Percentiles rank a stretch among this genome's conserved stretches.
phyloP scores from a whole-genome alignment of 1,140 invertebrate species.

The Ips typographus region DNA sequence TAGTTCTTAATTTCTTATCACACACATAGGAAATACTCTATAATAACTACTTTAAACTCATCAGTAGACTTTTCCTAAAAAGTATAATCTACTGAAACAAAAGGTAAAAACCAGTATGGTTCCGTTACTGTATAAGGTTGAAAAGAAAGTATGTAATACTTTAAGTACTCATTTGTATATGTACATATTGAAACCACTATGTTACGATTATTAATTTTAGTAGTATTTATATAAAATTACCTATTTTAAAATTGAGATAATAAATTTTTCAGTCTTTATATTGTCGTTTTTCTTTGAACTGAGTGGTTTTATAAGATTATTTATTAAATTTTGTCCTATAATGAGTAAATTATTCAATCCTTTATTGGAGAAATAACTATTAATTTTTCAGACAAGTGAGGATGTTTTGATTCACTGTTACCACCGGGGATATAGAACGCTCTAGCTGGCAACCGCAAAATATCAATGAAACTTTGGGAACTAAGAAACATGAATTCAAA shows the following conservation, averaged over 20 bases:
- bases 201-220: not conserved
- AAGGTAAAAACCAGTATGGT: constrained; percentile 8
- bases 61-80: not conserved
- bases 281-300: too few relatives aligned
- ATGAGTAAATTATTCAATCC: too few relatives aligned
- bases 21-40: not conserved
- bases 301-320: too few relatives aligned
- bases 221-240: not conserved
- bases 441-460: too few relatives aligned
- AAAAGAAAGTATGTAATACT: not conserved
- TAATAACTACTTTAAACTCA: not conserved
- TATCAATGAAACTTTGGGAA: too few relatives aligned
- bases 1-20: constrained; percentile 17
- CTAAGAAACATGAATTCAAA: too few relatives aligned
- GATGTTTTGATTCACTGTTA: too few relatives aligned
- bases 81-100: not conserved
- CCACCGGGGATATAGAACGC: too few relatives aligned
- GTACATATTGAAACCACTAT: not conserved
- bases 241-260: not conserved
- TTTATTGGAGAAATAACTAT: too few relatives aligned
- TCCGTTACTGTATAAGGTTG: not conserved
- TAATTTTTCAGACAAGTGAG: too few relatives aligned
- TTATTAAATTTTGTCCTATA: too few relatives aligned
- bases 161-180: not conserved
- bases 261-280: not conserved